Evolutionary conservation across 1,140 invertebrate species (phyloP).

Genomic region (Drosophila ogumai): DNA sequence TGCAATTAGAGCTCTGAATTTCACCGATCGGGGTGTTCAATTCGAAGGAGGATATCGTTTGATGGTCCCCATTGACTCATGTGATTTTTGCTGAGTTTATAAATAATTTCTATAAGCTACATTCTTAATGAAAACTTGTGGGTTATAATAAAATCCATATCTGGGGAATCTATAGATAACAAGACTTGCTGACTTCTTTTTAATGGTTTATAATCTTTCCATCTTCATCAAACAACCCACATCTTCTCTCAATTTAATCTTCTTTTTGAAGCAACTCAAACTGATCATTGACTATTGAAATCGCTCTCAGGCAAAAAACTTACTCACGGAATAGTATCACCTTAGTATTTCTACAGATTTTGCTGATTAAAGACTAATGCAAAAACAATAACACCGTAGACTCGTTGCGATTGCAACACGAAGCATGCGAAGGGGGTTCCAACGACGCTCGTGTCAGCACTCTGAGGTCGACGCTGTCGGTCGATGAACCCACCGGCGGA

Average conservation of each 20-base stretch:
- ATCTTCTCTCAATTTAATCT: neutral
- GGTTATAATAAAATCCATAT: neutral
- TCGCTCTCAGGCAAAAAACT: neutral
- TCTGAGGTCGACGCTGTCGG: constrained; percentile 71
- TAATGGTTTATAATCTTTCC: neutral
- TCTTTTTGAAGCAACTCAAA: neutral
- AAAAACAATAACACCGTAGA: constrained; percentile 37
- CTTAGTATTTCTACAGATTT: constrained; percentile 23
- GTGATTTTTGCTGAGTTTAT: neutral
- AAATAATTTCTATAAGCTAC: neutral
- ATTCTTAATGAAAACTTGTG: neutral
- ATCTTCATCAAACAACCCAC: too few species aligned
- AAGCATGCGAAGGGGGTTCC: constrained; percentile 11
- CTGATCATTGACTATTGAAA: neutral
- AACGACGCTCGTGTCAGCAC: constrained; percentile 71
- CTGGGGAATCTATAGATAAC: neutral
- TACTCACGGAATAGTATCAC: constrained; percentile 14
- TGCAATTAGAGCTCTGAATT: constrained; percentile 37
- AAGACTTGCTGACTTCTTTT: neutral
- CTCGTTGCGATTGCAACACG: constrained; percentile 65
- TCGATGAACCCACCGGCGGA: constrained; percentile 68
- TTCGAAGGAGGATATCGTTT: constrained; percentile 5
- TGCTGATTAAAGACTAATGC: constrained; percentile 66
- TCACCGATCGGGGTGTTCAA: constrained; percentile 26
- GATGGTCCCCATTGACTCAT: constrained; percentile 4